A percentile compares a stretch with the other conserved stretches of the same genome.
Evolutionary conservation across 2,888 invertebrate species (phyloP).

Genomic region (Agonum fuliginosum): DNA sequence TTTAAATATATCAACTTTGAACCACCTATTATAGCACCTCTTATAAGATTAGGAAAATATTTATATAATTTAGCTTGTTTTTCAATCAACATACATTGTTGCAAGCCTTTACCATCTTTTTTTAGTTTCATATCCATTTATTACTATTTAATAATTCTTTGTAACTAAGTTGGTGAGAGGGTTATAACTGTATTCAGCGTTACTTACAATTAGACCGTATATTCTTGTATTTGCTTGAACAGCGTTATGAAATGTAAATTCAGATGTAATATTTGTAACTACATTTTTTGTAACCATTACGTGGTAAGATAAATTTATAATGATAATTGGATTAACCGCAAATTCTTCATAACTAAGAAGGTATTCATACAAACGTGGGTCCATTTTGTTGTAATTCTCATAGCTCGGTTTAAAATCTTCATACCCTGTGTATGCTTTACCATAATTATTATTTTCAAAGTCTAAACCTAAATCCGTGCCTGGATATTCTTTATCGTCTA

Average conservation of each 20-base stretch:
- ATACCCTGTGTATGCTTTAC: neutral
- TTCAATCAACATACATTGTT: too few relatives aligned
- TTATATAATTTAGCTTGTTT: too few relatives aligned
- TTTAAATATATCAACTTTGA: too few relatives aligned
- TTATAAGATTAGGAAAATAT: too few relatives aligned
- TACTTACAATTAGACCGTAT: neutral
- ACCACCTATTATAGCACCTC: too few relatives aligned
- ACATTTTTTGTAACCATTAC: too few relatives aligned
- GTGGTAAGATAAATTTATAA: neutral
- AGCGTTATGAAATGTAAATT: neutral
- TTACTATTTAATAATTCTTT: conserved; percentile 3
- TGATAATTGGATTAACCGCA: neutral
- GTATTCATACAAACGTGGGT: too few relatives aligned
- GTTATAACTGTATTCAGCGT: neutral
- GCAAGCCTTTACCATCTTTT: too few relatives aligned
- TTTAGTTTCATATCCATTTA: too few relatives aligned
- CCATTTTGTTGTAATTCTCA: too few relatives aligned
- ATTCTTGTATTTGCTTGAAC: neutral
- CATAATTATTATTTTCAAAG: neutral
- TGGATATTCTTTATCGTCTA: neutral
- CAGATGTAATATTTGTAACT: too few relatives aligned
- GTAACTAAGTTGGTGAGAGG: neutral
- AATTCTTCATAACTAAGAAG: neutral
- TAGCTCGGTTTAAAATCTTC: neutral
- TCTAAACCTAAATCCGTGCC: neutral